A percentile compares a stretch with the other conserved stretches of the same genome.
Evolutionary conservation across 2,113 vertebrate species (phyloP).

Genomic region (Tapirus terrestris): DNA sequence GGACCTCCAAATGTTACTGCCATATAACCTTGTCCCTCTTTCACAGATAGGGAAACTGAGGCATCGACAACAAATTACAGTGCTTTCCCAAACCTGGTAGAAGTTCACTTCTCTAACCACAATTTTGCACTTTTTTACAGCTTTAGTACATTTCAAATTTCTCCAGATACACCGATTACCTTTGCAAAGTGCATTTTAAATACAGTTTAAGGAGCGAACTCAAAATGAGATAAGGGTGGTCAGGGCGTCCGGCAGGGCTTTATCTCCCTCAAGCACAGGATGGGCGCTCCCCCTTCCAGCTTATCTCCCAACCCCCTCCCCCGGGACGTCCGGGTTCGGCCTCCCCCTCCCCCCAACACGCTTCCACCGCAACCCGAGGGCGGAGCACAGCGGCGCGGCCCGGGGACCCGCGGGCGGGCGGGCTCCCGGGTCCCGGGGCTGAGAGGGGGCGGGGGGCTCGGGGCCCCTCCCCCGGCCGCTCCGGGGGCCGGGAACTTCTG

Average conservation of each 20-base stretch:
- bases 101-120: conserved; percentile 57
- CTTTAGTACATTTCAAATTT: conserved; percentile 45
- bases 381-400: not conserved
- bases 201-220: conserved; percentile 48
- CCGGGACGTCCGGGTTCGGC: conserved; percentile 22
- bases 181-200: conserved; percentile 64
- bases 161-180: not conserved
- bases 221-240: not conserved
- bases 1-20: not conserved
- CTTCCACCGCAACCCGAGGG: conserved; percentile 45
- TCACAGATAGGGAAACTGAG: conserved; percentile 58
- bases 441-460: not conserved
- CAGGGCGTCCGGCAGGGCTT: not conserved
- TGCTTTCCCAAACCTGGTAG: not conserved
- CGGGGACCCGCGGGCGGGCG: not conserved
- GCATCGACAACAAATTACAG: not conserved
- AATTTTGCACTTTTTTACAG: conserved; percentile 52
- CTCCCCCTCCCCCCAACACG: not conserved
- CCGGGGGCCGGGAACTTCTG: not conserved
- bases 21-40: not conserved
- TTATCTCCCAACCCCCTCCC: not conserved
- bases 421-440: not conserved
- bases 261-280: not conserved
- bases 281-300: not conserved
- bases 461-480: not conserved